Percentiles rank a stretch among this genome's conserved stretches.
These are phyloP conservation scores for Ischnus inquisitorius DNA, from an alignment of 2,888 invertebrate species.

Conservation along the genomic window DNA sequence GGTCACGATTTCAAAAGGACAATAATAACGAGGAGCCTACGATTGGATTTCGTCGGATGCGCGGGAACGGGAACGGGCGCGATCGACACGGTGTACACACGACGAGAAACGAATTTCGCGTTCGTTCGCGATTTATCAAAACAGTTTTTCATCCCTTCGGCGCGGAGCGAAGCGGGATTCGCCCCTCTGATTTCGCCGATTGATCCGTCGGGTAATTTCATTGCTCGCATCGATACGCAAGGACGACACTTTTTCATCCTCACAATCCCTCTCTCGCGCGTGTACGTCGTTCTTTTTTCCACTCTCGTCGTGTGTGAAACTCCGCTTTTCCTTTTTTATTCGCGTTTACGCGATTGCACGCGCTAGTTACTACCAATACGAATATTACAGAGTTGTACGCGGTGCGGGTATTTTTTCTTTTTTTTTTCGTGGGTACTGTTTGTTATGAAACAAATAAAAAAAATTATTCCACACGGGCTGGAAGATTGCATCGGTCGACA, in stretches of 20 bases:
- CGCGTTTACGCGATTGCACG: conserved; percentile 33
- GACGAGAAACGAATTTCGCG: conserved; percentile 55
- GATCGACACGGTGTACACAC: conserved; percentile 39
- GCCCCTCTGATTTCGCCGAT: conserved; percentile 48
- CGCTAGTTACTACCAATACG: conserved; percentile 25
- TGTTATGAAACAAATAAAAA: conserved; percentile 12
- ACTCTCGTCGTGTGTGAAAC: conserved; percentile 7
- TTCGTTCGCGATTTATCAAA: conserved; percentile 37
- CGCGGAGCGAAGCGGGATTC: conserved; percentile 13
- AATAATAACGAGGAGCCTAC: conserved; percentile 34
- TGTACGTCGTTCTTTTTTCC: background rate
- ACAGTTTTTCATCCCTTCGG: conserved; percentile 21
- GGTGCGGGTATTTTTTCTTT: background rate
- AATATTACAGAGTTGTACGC: conserved; percentile 41
- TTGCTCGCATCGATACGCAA: conserved; percentile 58
- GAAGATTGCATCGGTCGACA: conserved; percentile 67
- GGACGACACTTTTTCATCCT: conserved; percentile 31
- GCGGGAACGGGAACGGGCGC: conserved; percentile 40
- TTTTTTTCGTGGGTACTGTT: background rate
- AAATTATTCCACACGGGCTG: conserved; percentile 54
- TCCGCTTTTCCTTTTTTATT: conserved; percentile 23
- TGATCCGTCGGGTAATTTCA: conserved; percentile 66
- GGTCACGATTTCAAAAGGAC: conserved; percentile 60
- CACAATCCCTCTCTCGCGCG: background rate
- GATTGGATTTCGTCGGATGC: conserved; percentile 57